Evolutionary conservation across 2,797 vertebrate genomes (phyloP).

Genomic region (Xiphophorus birchmanni): DNA sequence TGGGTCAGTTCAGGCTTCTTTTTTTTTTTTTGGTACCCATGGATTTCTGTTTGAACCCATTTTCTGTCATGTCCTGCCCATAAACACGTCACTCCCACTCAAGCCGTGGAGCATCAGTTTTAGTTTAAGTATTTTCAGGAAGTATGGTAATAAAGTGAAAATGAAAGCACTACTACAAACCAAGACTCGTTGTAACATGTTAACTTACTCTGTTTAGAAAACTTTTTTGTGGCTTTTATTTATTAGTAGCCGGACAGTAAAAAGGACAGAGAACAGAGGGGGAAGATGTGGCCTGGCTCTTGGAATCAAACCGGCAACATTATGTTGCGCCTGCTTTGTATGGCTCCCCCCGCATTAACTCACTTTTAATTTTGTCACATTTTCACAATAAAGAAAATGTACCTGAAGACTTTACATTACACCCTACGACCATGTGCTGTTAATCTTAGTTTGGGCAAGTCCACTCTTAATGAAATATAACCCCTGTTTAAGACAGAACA

Average conservation of each 20-base stretch:
- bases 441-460: neutral
- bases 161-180: neutral
- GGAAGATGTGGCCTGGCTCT: neutral
- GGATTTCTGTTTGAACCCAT: neutral
- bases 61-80: neutral
- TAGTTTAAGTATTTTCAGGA: neutral
- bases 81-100: neutral
- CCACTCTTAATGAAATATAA: neutral
- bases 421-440: neutral
- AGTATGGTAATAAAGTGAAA: neutral
- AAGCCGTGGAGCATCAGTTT: neutral
- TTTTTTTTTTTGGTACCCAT: neutral
- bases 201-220: neutral
- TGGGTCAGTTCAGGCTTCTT: neutral
- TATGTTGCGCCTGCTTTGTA: neutral
- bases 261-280: neutral
- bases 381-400: neutral
- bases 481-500: neutral
- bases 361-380: neutral
- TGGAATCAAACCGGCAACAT: neutral
- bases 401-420: neutral
- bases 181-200: neutral
- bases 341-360: neutral
- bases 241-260: neutral
- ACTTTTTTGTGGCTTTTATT: neutral